Percentiles rank a stretch among this genome's conserved stretches.
These are phyloP conservation scores for Psix sp. DNA, from an alignment of 1,140 invertebrate species.

Conservation along the genomic window DNA sequence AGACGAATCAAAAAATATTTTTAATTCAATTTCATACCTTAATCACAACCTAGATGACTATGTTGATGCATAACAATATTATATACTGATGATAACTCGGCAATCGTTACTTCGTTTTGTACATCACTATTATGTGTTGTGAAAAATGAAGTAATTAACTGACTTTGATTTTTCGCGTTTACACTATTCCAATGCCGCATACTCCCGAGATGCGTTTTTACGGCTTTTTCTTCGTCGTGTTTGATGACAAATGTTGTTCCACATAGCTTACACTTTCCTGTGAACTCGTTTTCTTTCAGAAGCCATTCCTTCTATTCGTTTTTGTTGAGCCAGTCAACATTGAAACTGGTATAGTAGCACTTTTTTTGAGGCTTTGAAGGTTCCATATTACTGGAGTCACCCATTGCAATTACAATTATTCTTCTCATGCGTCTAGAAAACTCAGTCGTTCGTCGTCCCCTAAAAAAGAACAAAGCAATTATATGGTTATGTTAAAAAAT, in stretches of 20 bases:
- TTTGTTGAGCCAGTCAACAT: conserved; percentile 10
- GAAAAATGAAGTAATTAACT: conserved; percentile 6
- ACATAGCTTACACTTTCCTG: conserved; percentile 9
- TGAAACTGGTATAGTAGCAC: conserved; percentile 5
- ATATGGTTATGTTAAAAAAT: too few relatives aligned
- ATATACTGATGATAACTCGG: conserved; percentile 6
- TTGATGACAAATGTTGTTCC: conserved; percentile 11
- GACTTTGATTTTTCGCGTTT: neutral
- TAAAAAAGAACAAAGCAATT: too few relatives aligned
- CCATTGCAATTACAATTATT: neutral
- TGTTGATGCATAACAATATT: conserved; percentile 18
- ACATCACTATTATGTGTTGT: neutral
- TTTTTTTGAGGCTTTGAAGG: conserved; percentile 7
- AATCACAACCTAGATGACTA: conserved; percentile 14
- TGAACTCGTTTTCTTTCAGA: conserved; percentile 10
- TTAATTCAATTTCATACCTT: conserved; percentile 15
- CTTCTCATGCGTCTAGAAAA: neutral
- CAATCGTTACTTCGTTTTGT: conserved; percentile 3
- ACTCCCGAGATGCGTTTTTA: conserved; percentile 12
- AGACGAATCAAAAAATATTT: conserved; percentile 11
- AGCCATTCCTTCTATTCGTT: conserved; percentile 6
- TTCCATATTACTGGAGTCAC: neutral
- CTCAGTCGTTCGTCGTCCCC: too few relatives aligned
- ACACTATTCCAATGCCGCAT: neutral
- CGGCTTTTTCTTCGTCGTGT: conserved; percentile 15